phyloP scores from a whole-genome alignment of 92 coral and sea anemone species.

The Epizoanthus ramosus region DNA sequence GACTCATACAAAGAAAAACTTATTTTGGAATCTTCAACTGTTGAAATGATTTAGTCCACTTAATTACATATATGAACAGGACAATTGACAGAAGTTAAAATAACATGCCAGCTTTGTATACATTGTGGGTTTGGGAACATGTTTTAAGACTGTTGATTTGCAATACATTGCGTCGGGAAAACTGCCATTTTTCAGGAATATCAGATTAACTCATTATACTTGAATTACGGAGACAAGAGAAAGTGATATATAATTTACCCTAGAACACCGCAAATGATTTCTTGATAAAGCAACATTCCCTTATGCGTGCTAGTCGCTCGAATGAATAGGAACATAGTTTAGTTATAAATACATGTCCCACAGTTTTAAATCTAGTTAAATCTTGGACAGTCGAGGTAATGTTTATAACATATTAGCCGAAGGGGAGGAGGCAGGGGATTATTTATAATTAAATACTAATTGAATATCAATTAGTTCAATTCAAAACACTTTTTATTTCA shows the following conservation, averaged over 20 bases:
- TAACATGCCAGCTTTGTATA: background rate
- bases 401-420: too few relatives aligned
- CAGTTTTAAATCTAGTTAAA: too few relatives aligned
- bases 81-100: background rate
- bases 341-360: too few relatives aligned
- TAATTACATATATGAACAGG: background rate
- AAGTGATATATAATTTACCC: background rate
- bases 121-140: background rate
- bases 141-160: background rate
- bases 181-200: background rate
- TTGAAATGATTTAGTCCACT: background rate
- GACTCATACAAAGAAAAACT: background rate
- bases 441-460: too few relatives aligned
- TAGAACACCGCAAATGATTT: background rate
- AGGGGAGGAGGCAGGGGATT: too few relatives aligned
- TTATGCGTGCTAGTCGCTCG: too few relatives aligned
- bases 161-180: background rate
- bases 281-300: too few relatives aligned
- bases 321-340: too few relatives aligned
- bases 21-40: background rate
- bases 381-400: too few relatives aligned
- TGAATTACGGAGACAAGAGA: background rate
- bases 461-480: too few relatives aligned
- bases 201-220: background rate
- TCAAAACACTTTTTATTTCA: too few relatives aligned